These are phyloP conservation scores for Diadegma fenestrale DNA, from an alignment of 2,888 invertebrate species.

Conservation along the genomic window DNA sequence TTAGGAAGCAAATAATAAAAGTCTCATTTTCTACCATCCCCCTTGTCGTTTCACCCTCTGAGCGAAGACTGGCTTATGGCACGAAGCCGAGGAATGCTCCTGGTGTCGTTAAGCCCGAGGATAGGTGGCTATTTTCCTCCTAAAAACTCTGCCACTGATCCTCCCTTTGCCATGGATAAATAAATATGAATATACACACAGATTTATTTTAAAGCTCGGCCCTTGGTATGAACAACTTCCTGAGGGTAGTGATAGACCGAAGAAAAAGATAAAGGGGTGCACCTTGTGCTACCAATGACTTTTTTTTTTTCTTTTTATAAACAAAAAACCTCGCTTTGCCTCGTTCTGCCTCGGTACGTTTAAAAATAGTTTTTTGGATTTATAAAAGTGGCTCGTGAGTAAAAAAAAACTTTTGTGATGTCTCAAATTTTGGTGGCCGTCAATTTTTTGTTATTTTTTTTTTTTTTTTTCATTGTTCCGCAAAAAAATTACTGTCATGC, in stretches of 20 bases:
- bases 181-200: slow-evolving; percentile 58
- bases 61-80: slow-evolving; percentile 16
- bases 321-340: slow-evolving; percentile 3
- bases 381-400: background rate
- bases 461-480: no score
- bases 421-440: background rate
- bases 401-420: background rate
- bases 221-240: background rate
- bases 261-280: slow-evolving; percentile 3
- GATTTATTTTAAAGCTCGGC: slow-evolving; percentile 13
- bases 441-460: background rate
- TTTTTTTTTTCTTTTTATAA: background rate
- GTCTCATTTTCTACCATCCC: slow-evolving; percentile 37
- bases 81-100: slow-evolving; percentile 41
- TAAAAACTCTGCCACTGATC: slow-evolving; percentile 37
- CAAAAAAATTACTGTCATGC: no score
- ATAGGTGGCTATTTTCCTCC: slow-evolving; percentile 50
- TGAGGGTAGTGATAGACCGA: slow-evolving; percentile 14
- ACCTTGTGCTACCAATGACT: slow-evolving; percentile 4
- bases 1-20: slow-evolving; percentile 57
- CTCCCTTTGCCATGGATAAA: slow-evolving; percentile 38
- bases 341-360: background rate
- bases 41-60: background rate
- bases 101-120: slow-evolving; percentile 9
- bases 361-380: background rate